Evolutionary conservation across 2,797 vertebrate genomes (phyloP).

Genomic region (Phylloscopus collybita): DNA sequence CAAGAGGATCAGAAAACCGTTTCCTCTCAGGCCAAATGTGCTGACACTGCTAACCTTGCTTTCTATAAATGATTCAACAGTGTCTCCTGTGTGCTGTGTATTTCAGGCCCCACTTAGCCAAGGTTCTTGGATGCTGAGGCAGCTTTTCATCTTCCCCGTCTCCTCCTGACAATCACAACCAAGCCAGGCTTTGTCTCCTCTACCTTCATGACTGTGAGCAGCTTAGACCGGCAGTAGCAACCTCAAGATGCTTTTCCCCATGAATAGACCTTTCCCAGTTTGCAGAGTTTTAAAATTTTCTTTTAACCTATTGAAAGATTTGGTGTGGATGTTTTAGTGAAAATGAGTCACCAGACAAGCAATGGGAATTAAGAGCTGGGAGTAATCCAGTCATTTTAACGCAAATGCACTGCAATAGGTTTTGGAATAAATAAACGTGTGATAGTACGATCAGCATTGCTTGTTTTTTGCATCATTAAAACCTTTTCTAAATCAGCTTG

Average conservation of each 20-base stretch:
- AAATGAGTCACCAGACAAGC: not conserved
- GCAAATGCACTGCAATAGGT: not conserved
- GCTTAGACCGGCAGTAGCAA: not conserved
- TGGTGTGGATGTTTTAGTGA: not conserved
- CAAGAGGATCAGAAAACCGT: not conserved
- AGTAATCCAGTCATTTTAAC: not conserved
- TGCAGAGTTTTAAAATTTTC: not conserved
- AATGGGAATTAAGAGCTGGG: not conserved
- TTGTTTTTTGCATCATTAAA: not conserved
- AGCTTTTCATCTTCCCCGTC: not conserved
- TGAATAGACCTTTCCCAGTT: not conserved
- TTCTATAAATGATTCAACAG: conserved; percentile 17
- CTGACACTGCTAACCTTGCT: conserved; percentile 4
- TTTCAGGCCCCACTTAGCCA: not conserved
- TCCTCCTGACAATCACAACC: not conserved
- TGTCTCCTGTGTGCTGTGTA: not conserved
- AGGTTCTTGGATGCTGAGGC: not conserved
- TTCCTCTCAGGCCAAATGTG: not conserved
- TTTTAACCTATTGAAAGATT: not conserved
- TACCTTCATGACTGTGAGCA: accelerated
- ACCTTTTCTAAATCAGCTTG: not conserved
- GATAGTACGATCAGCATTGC: not conserved
- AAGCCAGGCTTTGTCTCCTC: not conserved
- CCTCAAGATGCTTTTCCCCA: not conserved
- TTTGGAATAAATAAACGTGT: not conserved